Base-by-base conservation (phyloP, 2,113 vertebrate species). In the Rhipidura dahli region DNA sequence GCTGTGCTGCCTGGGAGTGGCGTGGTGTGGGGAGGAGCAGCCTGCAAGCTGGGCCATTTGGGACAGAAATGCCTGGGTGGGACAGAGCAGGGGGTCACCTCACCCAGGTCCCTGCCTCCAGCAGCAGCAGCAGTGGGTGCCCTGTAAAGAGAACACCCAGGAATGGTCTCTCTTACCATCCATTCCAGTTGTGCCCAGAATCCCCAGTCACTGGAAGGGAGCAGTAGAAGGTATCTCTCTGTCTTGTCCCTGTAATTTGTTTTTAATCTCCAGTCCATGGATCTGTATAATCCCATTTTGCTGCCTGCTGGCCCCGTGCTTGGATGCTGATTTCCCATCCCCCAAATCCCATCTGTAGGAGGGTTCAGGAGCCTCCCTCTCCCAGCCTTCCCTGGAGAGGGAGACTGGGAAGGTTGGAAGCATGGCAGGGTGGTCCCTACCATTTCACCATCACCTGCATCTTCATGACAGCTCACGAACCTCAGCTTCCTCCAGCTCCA, bases 341-440 rank as follows among this genome's bases (percentile, higher is more conserved):
- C 22, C 11, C 39, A 19, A 15, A 27, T 9, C 37, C 33, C 73
- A 2, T 49, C 37, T 73, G 21, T 30, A 16, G 0, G 1, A 73
- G 37, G 16, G 44, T 6, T 42, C 44, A 73, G 30, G 30, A 42
- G 9, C 33, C 33, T 47, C 11, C 22, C 45, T 53, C 45, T 68
- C 33, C 39, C 57, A 78, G 47, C 44, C 14, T 45, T 53, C 6
- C 11, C 51, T 4, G 1, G 14, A 0, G 18, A 39, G 27, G 70
- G 44, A 66, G 20, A 15, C 0, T 7, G 40, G 13, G 33, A 51
- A 23, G 5, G 72, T 6, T 77, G 27, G 19, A 59, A 76, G 21
- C 1, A 5, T 50, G 0, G 1, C 59, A 45, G 35, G 20, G 15
- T 20, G 24, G n/a, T 39, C 3, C 1, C 50, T 7, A 15, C 6